phyloP scores from a whole-genome alignment of 2,113 vertebrate species.

The Dicaeum eximium region DNA sequence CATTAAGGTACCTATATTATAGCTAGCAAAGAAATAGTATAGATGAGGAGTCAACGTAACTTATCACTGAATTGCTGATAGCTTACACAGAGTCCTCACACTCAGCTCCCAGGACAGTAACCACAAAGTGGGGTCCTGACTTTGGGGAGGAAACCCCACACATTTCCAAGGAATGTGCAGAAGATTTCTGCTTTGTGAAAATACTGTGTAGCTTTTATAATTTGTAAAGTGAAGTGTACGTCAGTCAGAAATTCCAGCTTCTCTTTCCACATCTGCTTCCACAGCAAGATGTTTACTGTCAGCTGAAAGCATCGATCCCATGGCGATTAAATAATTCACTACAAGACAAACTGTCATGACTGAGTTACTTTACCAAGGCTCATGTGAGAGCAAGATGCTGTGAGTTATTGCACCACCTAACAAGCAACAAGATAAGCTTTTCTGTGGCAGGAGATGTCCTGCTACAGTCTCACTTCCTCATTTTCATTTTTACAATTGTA shows the following conservation, averaged over 20 bases:
- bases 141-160: background rate
- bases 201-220: background rate
- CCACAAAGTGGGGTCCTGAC: background rate
- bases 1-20: background rate
- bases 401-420: background rate
- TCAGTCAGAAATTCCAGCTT: background rate
- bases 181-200: background rate
- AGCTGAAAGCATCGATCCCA: background rate
- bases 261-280: background rate
- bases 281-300: background rate
- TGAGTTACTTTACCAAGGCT: background rate
- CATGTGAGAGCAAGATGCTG: background rate
- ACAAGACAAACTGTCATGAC: background rate
- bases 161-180: background rate
- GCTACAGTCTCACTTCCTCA: background rate
- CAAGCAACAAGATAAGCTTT: background rate
- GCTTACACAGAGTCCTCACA: background rate
- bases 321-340: background rate
- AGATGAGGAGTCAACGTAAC: background rate
- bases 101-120: background rate
- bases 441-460: background rate
- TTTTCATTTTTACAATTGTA: background rate
- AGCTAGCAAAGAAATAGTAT: background rate
- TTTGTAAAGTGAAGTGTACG: background rate
- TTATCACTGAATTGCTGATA: rapidly evolving